A percentile compares a stretch with the other conserved stretches of the same genome.
Evolutionary conservation across 1,140 invertebrate genomes (phyloP).

Genomic region (Drosophila virilis): DNA sequence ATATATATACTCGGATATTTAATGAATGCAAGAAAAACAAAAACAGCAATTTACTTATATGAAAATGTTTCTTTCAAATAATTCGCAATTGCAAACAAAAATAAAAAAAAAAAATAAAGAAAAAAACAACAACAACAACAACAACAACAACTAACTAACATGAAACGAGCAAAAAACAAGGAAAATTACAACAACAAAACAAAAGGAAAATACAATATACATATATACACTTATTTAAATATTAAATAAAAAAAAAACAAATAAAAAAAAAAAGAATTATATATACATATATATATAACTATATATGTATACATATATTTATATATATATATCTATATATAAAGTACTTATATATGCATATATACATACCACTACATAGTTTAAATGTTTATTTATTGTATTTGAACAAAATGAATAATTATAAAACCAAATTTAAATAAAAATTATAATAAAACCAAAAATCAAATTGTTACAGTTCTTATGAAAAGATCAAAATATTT

Average conservation of each 20-base stretch:
- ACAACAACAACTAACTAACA: constrained; percentile 38
- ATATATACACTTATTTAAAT: constrained; percentile 79
- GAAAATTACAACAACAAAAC: constrained; percentile 13
- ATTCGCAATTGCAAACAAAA: constrained; percentile 36
- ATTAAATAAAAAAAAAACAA: constrained; percentile 55
- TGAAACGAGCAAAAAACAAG: constrained; percentile 46
- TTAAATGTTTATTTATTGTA: constrained; percentile 82
- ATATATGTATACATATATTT: constrained; percentile 22
- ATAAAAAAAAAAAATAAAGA: constrained; percentile 24
- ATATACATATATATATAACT: constrained; percentile 39
- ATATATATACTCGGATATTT: constrained; percentile 56
- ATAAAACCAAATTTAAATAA: constrained; percentile 77
- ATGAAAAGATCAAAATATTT: background rate
- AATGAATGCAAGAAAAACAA: constrained; percentile 36
- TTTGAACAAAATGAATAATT: constrained; percentile 64
- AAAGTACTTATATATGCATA: constrained; percentile 59
- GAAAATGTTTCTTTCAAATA: constrained; percentile 53
- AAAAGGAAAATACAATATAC: constrained; percentile 55
- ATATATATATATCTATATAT: constrained; percentile 20
- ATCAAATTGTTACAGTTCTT: background rate
- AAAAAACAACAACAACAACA: constrained; percentile 32
- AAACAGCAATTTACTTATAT: constrained; percentile 77
- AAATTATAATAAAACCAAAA: constrained; percentile 55
- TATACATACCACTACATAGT: constrained; percentile 78
- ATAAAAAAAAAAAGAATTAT: constrained; percentile 41